Conservation (phyloP, 2,888 invertebrate genomes). For the Monochamus alternatus region DNA sequence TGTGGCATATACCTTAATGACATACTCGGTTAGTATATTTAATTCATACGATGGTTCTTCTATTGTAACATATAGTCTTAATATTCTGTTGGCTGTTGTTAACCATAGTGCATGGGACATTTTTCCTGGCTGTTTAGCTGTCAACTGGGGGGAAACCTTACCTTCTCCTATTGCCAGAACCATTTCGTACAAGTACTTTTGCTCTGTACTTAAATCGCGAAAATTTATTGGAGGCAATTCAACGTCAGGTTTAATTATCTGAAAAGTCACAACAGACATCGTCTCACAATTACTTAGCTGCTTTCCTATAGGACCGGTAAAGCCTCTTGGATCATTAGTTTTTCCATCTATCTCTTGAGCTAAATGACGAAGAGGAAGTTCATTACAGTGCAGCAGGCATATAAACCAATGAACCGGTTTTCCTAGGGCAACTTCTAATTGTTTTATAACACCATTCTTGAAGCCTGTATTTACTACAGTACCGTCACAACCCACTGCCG, state of each 20-base stretch:
- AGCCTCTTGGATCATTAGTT: neutral
- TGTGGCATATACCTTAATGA: too few relatives aligned
- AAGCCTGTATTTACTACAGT: constrained; percentile 17
- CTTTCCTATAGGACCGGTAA: neutral
- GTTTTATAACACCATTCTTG: constrained; percentile 20
- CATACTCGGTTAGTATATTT: too few relatives aligned
- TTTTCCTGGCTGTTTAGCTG: constrained; percentile 7
- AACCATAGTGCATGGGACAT: too few relatives aligned
- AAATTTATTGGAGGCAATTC: constrained; percentile 31
- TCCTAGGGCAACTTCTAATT: neutral
- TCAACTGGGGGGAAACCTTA: constrained; percentile 6
- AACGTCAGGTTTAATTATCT: neutral
- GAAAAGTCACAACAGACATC: neutral
- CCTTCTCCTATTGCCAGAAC: constrained; percentile 10
- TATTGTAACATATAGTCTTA: too few relatives aligned
- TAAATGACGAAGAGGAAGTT: constrained; percentile 18
- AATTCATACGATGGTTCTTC: too few relatives aligned
- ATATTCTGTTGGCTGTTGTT: too few relatives aligned
- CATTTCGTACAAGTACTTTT: constrained; percentile 26
- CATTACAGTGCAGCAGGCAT: constrained; percentile 11
- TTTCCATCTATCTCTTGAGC: constrained; percentile 4
- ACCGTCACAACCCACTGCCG: constrained; percentile 11
- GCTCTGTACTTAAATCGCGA: constrained; percentile 29
- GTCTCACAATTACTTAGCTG: neutral
- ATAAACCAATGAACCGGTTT: constrained; percentile 10